Conservation (phyloP, 2,888 invertebrate genomes). For the Aphidoletes aphidimyza region DNA sequence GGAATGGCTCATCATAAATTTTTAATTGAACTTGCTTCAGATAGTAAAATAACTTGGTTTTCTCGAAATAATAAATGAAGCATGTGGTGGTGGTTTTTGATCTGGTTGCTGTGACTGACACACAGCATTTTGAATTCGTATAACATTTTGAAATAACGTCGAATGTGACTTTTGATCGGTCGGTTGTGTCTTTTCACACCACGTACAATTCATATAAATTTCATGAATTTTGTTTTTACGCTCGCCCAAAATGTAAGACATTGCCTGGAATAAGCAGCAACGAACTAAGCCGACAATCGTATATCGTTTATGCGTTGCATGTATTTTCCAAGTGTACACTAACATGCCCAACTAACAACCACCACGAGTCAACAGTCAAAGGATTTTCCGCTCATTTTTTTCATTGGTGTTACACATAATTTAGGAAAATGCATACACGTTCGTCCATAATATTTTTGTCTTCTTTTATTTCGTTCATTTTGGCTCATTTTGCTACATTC, state of each 20-base stretch:
- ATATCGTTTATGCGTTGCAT: too few species aligned
- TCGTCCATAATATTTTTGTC: not conserved
- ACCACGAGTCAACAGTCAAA: not conserved
- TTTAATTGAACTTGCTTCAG: not conserved
- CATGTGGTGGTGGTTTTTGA: not conserved
- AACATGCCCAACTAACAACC: too few species aligned
- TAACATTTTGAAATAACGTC: too few species aligned
- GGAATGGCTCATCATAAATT: not conserved
- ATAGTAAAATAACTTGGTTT: too few species aligned
- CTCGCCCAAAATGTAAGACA: too few species aligned
- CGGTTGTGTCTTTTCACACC: not conserved
- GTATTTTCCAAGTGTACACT: too few species aligned
- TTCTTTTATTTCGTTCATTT: not conserved
- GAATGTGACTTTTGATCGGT: not conserved
- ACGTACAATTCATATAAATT: constrained; percentile 17
- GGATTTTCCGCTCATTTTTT: not conserved
- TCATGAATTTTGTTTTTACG: not conserved
- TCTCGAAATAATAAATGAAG: not conserved
- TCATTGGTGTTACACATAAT: not conserved
- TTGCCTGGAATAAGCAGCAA: too few species aligned
- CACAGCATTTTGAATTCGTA: not conserved
- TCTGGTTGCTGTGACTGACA: not conserved
- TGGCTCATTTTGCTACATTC: too few species aligned
- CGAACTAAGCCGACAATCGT: too few species aligned
- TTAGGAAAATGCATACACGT: constrained; percentile 23